Conservation (phyloP, 2,888 invertebrate genomes). For the Acleris sparsana region DNA sequence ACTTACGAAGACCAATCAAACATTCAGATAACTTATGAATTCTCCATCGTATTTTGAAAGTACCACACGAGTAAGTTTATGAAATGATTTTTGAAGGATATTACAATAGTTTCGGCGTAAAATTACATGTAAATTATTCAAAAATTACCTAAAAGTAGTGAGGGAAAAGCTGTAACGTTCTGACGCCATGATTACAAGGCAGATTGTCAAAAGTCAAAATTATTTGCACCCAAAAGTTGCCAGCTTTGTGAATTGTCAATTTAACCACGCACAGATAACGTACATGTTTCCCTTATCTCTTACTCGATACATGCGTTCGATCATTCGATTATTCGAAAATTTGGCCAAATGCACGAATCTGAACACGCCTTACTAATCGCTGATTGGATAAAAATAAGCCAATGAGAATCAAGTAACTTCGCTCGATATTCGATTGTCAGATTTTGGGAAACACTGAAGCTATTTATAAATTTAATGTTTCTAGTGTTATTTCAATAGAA, state of each 20-base stretch:
- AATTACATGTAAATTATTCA: constrained; percentile 49
- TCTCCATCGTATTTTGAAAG: not conserved
- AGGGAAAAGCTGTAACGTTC: constrained; percentile 98
- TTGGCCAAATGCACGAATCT: constrained; percentile 26
- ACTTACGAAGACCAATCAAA: constrained; percentile 36
- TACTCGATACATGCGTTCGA: constrained; percentile 1
- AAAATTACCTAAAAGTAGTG: constrained; percentile 86
- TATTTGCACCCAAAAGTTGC: constrained; percentile 55
- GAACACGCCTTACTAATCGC: not conserved
- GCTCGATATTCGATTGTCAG: constrained; percentile 75
- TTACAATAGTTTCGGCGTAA: constrained; percentile 37
- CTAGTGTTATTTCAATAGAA: constrained; percentile 22
- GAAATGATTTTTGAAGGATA: not conserved
- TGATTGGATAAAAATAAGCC: constrained; percentile 52
- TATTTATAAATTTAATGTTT: constrained; percentile 64
- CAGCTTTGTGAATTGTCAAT: constrained; percentile 36
- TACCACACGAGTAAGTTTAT: not conserved
- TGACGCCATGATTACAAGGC: constrained; percentile 93
- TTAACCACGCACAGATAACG: constrained; percentile 12
- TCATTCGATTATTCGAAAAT: constrained; percentile 6
- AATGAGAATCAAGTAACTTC: constrained; percentile 53
- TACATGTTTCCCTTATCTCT: not conserved
- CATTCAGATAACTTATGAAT: constrained; percentile 18
- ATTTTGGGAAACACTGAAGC: constrained; percentile 47
- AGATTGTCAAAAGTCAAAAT: constrained; percentile 67